These are phyloP conservation scores for Clarias gariepinus DNA, from an alignment of 2,113 vertebrate species.

Conservation along the genomic window DNA sequence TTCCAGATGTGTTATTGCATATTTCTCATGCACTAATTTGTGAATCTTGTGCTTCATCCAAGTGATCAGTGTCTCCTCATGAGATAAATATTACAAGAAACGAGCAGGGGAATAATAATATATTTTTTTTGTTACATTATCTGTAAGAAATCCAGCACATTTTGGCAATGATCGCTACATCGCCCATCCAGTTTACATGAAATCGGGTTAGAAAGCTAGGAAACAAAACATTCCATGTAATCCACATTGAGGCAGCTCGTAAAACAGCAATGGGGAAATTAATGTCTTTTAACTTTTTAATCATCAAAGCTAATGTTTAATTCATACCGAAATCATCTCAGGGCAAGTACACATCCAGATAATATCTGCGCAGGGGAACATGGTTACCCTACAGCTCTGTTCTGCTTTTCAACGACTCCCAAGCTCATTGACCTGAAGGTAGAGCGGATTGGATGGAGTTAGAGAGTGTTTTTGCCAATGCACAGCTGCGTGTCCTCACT, in stretches of 20 bases:
- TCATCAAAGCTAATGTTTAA: background rate
- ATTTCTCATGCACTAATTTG: background rate
- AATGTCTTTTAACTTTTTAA: background rate
- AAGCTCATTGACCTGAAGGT: background rate
- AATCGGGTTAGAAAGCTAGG: background rate
- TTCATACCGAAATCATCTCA: background rate
- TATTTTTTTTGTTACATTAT: background rate
- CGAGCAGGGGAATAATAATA: background rate
- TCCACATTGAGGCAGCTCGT: background rate
- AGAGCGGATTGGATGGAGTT: background rate
- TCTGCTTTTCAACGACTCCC: background rate
- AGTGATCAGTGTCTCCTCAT: background rate
- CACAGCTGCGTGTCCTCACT: background rate
- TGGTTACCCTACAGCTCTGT: background rate
- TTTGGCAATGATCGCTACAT: background rate
- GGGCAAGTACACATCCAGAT: background rate
- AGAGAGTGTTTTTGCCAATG: background rate
- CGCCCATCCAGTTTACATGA: background rate
- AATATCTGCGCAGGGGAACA: background rate
- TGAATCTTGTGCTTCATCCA: background rate
- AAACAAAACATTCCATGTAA: background rate
- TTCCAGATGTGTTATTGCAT: background rate
- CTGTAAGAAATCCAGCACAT: background rate
- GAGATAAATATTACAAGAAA: background rate
- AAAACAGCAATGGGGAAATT: background rate